Evolutionary conservation across 2,113 vertebrate species (phyloP).

Genomic region (Megaceryle maxima): DNA sequence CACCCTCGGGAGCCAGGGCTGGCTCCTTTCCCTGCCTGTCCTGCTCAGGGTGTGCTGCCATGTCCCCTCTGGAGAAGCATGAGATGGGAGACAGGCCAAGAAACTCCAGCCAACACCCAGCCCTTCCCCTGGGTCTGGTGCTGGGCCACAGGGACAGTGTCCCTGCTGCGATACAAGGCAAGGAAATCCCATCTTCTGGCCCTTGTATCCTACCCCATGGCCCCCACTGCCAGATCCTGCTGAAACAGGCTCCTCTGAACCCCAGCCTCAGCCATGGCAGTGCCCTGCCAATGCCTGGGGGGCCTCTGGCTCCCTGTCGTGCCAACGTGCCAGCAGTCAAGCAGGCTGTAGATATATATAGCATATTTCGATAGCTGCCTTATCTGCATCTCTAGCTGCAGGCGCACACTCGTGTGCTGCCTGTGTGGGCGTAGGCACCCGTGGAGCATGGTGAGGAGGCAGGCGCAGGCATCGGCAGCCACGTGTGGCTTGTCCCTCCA

Average conservation of each 20-base stretch:
- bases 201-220: not conserved
- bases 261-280: fast-evolving
- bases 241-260: not conserved
- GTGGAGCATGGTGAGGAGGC: not conserved
- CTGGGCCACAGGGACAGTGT: not conserved
- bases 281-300: not conserved
- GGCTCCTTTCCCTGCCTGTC: not conserved
- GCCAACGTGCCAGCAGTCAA: not conserved
- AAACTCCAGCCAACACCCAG: not conserved
- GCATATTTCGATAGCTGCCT: not conserved
- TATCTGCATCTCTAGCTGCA: not conserved
- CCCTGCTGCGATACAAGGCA: not conserved
- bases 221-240: not conserved
- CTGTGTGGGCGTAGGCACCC: not conserved
- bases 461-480: not conserved
- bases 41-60: not conserved
- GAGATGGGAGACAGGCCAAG: not conserved
- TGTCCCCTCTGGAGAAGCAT: not conserved
- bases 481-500: fast-evolving
- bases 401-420: not conserved
- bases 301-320: not conserved
- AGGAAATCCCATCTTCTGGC: not conserved
- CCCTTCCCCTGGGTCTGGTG: not conserved
- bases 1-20: not conserved
- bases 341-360: not conserved